Conservation (phyloP, 2,797 vertebrate species). For the Labroides dimidiatus region DNA sequence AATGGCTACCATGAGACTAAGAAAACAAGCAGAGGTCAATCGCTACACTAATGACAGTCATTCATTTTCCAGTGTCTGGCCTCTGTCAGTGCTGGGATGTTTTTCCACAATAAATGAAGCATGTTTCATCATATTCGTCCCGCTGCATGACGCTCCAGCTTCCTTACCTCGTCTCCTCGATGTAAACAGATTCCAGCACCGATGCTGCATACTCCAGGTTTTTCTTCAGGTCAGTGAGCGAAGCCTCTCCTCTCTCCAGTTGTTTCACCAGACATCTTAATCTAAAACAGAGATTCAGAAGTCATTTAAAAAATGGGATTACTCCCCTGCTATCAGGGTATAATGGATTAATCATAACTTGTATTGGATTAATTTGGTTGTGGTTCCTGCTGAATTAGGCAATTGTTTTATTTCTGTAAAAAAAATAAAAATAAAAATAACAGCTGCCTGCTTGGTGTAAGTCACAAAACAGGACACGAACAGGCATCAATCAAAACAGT, state of each 20-base stretch:
- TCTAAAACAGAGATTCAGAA: constrained; percentile 81
- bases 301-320: constrained; percentile 64
- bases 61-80: constrained; percentile 30
- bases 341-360: constrained; percentile 47
- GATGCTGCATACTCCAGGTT: constrained; percentile 97
- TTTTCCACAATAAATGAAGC: constrained; percentile 34
- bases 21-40: constrained; percentile 7
- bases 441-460: background rate
- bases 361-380: constrained; percentile 50
- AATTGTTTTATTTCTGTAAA: constrained; percentile 5
- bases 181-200: constrained; percentile 96
- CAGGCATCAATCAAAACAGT: background rate
- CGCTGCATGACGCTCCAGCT: background rate
- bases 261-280: constrained; percentile 96
- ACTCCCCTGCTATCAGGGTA: constrained; percentile 48
- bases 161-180: constrained; percentile 95
- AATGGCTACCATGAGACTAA: constrained; percentile 10
- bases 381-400: constrained; percentile 18
- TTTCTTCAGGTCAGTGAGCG: constrained; percentile 95
- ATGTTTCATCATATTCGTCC: constrained; percentile 6
- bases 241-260: constrained; percentile 95
- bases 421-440: too few species aligned
- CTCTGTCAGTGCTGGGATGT: background rate
- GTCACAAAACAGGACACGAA: background rate
- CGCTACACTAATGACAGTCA: constrained; percentile 22